phyloP scores from a whole-genome alignment of 2,113 vertebrate species.

The Noturus placidus region DNA sequence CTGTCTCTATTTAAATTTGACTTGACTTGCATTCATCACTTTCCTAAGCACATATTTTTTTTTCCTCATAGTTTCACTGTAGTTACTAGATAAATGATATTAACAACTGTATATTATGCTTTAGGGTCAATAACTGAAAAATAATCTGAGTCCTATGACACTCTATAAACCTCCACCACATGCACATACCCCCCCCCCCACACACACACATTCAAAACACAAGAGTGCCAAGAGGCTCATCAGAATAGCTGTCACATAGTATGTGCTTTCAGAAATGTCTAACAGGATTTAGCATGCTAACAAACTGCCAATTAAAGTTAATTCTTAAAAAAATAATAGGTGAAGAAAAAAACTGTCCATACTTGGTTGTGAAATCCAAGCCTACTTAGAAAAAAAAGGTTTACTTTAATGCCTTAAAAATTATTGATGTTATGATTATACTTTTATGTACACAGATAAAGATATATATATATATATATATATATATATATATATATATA shows the following conservation, averaged over 20 bases:
- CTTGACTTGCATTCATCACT: background rate
- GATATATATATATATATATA: no score
- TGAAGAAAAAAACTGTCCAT: background rate
- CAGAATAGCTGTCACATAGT: conserved; percentile 1
- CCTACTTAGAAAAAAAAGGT: background rate
- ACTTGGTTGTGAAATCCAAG: background rate
- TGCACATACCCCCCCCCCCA: background rate
- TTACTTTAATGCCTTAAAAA: conserved; percentile 9
- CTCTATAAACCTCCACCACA: background rate
- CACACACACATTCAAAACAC: background rate
- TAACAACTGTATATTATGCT: background rate
- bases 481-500: no score
- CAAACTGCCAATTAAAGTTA: conserved; percentile 16
- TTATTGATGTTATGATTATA: background rate
- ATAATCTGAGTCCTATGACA: background rate
- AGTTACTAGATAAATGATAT: background rate
- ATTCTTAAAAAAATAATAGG: background rate
- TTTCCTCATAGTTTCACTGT: background rate
- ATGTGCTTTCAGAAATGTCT: conserved; percentile 31
- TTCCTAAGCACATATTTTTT: background rate
- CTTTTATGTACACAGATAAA: no score
- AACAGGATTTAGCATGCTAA: conserved; percentile 30
- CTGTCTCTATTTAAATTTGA: background rate
- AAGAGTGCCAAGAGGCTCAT: conserved; percentile 4
- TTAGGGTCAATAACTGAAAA: background rate